Evolutionary conservation across 2,888 invertebrate genomes (phyloP).

Genomic region (Argyresthia goedartella): DNA sequence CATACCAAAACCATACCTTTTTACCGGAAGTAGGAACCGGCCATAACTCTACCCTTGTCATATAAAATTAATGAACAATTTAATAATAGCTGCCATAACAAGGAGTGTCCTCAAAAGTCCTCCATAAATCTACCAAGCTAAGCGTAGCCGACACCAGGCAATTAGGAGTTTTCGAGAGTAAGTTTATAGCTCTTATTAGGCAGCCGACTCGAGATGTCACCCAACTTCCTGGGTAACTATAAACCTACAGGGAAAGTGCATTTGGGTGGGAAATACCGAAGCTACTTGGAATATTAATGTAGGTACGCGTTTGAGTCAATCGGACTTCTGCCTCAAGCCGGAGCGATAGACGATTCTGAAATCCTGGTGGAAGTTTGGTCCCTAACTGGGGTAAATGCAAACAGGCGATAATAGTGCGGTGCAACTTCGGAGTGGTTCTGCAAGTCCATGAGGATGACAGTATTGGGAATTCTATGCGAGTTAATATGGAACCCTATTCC

Average conservation of each 20-base stretch:
- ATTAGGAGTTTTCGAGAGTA: conserved; percentile 40
- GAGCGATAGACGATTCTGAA: conserved; percentile 15
- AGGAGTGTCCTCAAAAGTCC: conserved; percentile 22
- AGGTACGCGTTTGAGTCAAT: conserved; percentile 18
- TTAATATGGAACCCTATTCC: too few species aligned
- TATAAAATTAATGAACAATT: conserved; percentile 10
- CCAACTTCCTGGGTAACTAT: conserved; percentile 30
- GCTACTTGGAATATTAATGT: conserved; percentile 55
- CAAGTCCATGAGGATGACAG: too few species aligned
- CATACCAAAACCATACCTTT: too few species aligned
- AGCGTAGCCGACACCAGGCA: conserved; percentile 40
- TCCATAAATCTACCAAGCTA: conserved; percentile 40
- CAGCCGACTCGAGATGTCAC: conserved; percentile 25
- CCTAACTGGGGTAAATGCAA: neutral
- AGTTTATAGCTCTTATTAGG: conserved; percentile 29
- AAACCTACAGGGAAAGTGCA: conserved; percentile 52
- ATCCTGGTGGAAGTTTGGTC: conserved; percentile 7
- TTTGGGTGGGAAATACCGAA: conserved; percentile 39
- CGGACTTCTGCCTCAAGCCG: conserved; percentile 11
- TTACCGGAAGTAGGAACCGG: too few species aligned
- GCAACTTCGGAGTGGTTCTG: too few species aligned
- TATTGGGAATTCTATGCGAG: too few species aligned
- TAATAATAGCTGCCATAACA: conserved; percentile 7
- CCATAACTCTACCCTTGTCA: neutral
- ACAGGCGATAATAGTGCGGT: neutral